Evolutionary conservation across 2,797 vertebrate species (phyloP), one percentile per base, ranked within the genome.

Genomic region (Cercopithecus diana): DNA sequence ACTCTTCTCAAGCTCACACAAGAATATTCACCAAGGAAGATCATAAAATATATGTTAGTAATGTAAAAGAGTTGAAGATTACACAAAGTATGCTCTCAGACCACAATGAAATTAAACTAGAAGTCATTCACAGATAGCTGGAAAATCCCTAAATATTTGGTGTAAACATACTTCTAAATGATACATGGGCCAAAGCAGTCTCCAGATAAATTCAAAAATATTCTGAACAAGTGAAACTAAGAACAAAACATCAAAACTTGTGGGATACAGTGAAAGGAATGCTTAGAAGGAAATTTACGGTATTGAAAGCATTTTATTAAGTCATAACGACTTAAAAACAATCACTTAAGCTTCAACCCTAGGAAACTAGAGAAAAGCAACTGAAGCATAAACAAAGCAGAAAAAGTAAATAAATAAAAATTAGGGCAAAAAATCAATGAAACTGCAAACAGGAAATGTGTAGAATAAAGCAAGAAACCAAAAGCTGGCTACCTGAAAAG

Each of bases 31-130:
- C 76, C 43, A 94, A 85, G 39, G 36, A 1, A 28, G 20, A 67
- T 9, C 2, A 77, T 41, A 85, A 94, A 82, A 88, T 48, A 72
- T 33, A 52, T 76, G 19, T 43, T 82, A 58, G n/a, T 88, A 89
- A 85, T 24, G 39, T 76, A 64, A 75, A 96, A 90, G n/a, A 77
- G 67, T 9, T 83, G 36, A 95, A 90, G 73, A 79, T 80, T 28
- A 86, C 45, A 88, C 15, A 84, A 92, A 90, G 17, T 84, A 89
- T 61, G 9, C 8, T 96, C 48, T 90, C 57, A 95, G 43, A 88
- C 15, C 64, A 93, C 73, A 93, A 52, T 33, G 76, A 45, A 90
- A 90, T 96, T 95, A 88, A 93, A 93, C 57, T 33, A 95, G 67
- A 79, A 93, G 86, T 73, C 67, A 83, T 33, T 92, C 79, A 92